A percentile compares a stretch with the other conserved stretches of the same genome.
phyloP scores from a whole-genome alignment of 2,113 vertebrate genomes.

The Petrocephalus microphthalmus region DNA sequence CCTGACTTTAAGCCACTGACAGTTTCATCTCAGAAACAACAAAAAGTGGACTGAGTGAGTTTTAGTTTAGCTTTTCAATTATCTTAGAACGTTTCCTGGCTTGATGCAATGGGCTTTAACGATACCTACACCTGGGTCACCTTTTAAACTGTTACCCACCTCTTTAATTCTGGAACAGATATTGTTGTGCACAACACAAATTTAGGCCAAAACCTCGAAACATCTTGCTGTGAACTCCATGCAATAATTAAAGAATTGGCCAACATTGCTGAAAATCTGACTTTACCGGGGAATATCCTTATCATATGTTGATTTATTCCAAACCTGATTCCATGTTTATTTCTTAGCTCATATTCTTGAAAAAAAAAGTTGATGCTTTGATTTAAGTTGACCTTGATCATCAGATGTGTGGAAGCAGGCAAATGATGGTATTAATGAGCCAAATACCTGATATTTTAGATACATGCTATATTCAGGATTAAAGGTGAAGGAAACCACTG shows the following conservation, averaged over 20 bases:
- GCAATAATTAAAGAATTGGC: background rate
- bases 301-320: background rate
- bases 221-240: background rate
- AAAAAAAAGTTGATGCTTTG: background rate
- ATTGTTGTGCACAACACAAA: background rate
- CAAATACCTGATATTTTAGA: background rate
- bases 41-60: background rate
- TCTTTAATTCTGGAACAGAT: background rate
- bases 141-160: background rate
- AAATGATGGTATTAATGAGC: constrained; percentile 1
- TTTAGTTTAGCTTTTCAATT: background rate
- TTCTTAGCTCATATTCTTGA: background rate
- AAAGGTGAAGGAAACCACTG: constrained; percentile 2
- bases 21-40: background rate
- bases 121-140: background rate
- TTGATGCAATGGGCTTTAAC: background rate
- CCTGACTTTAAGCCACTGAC: background rate
- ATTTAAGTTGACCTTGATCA: background rate
- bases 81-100: background rate
- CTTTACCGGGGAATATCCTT: background rate
- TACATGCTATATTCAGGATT: constrained; percentile 3
- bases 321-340: background rate
- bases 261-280: background rate
- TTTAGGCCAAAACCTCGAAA: background rate
- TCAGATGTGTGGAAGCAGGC: background rate